A percentile compares a stretch with the other conserved stretches of the same genome.
These are phyloP conservation scores for Ophiothrix spiculata DNA, from an alignment of 35 echinoderm and acorn worm genomes.

Conservation along the genomic window DNA sequence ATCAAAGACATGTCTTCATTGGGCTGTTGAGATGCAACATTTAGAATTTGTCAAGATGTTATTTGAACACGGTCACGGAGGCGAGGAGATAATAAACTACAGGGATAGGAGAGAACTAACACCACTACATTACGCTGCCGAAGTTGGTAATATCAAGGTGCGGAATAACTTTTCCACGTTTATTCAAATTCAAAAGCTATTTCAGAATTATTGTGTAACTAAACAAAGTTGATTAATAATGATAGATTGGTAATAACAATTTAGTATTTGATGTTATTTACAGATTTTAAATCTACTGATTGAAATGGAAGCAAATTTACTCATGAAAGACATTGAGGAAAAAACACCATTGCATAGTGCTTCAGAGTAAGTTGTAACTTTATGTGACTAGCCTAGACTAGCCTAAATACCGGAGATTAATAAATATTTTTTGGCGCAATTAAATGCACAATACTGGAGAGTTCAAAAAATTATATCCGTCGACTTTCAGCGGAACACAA, in stretches of 20 bases:
- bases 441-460: too few relatives aligned
- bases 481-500: too few relatives aligned
- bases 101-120: constrained; percentile 49
- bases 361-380: constrained; percentile 63
- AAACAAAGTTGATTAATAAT: too few relatives aligned
- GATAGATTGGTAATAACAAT: too few relatives aligned
- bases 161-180: background rate
- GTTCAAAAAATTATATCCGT: too few relatives aligned
- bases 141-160: constrained; percentile 68
- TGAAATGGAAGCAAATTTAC: constrained; percentile 10
- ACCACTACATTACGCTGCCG: constrained; percentile 60
- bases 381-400: too few relatives aligned
- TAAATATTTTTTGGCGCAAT: too few relatives aligned
- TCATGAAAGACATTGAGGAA: constrained; percentile 22
- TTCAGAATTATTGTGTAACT: too few relatives aligned
- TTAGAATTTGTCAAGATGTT: constrained; percentile 39
- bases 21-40: constrained; percentile 73
- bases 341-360: constrained; percentile 62
- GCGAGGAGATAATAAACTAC: background rate
- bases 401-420: too few relatives aligned
- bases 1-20: constrained; percentile 56
- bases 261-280: constrained; percentile 15
- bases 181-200: too few relatives aligned
- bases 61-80: constrained; percentile 1
- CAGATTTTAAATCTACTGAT: constrained; percentile 52